Evolutionary conservation across 1,140 invertebrate genomes (phyloP).

Genomic region (Pissodes strobi): DNA sequence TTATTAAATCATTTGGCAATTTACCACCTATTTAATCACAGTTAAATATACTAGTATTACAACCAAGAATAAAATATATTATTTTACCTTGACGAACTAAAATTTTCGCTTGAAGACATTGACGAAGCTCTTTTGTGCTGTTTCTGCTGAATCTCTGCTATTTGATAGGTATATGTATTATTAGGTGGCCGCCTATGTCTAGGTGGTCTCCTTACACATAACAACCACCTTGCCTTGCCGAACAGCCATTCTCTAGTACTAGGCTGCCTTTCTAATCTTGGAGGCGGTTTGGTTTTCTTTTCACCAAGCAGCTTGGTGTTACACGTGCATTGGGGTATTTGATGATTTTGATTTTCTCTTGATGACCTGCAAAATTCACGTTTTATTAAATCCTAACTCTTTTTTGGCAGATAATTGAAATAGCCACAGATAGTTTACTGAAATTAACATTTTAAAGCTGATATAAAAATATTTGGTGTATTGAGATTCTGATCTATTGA

Average conservation of each 20-base stretch:
- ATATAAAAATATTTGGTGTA: no score
- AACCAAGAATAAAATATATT: background rate
- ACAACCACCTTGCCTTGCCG: conserved; percentile 57
- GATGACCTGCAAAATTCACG: conserved; percentile 62
- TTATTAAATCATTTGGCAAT: no score
- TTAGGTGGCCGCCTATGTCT: conserved; percentile 55
- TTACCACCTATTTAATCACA: no score
- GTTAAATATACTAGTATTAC: no score
- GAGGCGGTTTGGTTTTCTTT: conserved; percentile 43
- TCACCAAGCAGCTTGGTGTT: conserved; percentile 63
- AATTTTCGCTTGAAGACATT: conserved; percentile 87
- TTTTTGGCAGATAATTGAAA: no score
- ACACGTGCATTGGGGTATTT: conserved; percentile 70
- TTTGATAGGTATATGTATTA: conserved; percentile 78
- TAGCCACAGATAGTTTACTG: no score
- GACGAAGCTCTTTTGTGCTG: conserved; percentile 77
- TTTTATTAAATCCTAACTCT: no score
- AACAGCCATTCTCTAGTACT: conserved; percentile 57
- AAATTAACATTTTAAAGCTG: no score
- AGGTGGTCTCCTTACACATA: conserved; percentile 52
- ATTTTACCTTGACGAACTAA: conserved; percentile 73
- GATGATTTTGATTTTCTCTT: conserved; percentile 65
- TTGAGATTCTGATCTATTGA: no score
- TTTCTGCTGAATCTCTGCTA: conserved; percentile 77
- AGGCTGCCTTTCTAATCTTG: conserved; percentile 49